Conservation (phyloP, 2,797 vertebrate species). For the Sorex maritimensis region DNA sequence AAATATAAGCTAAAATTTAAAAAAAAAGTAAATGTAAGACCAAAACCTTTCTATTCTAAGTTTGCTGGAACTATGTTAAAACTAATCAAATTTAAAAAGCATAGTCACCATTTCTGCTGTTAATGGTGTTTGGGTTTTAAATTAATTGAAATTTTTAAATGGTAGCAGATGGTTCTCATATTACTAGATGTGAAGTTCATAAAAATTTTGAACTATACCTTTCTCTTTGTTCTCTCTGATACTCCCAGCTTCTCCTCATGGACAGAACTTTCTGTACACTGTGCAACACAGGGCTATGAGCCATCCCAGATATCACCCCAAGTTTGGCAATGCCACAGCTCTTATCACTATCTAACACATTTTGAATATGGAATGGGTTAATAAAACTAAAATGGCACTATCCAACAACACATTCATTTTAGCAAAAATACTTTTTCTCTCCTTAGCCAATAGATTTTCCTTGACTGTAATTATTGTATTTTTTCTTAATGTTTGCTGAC, state of each 20-base stretch:
- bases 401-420: not conserved
- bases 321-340: not conserved
- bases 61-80: conserved; percentile 75
- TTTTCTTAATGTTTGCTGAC: conserved; percentile 31
- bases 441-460: conserved; percentile 40
- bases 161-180: conserved; percentile 81
- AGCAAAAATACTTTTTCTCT: conserved; percentile 64
- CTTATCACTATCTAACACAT: not conserved
- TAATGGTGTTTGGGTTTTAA: conserved; percentile 78
- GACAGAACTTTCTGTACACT: not conserved
- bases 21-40: conserved; percentile 4
- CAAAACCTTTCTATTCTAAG: not conserved
- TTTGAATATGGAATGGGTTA: not conserved
- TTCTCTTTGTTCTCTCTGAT: conserved; percentile 38
- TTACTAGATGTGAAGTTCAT: conserved; percentile 81
- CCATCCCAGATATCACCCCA: accelerated
- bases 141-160: conserved; percentile 79
- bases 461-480: conserved; percentile 63
- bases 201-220: conserved; percentile 70
- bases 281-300: too few species aligned
- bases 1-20: too few species aligned
- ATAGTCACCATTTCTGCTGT: conserved; percentile 76
- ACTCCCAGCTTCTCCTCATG: not conserved
- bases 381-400: not conserved
- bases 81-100: conserved; percentile 68